Evolutionary conservation across 2,888 invertebrate species (phyloP).

Genomic region (Crematogaster levior): DNA sequence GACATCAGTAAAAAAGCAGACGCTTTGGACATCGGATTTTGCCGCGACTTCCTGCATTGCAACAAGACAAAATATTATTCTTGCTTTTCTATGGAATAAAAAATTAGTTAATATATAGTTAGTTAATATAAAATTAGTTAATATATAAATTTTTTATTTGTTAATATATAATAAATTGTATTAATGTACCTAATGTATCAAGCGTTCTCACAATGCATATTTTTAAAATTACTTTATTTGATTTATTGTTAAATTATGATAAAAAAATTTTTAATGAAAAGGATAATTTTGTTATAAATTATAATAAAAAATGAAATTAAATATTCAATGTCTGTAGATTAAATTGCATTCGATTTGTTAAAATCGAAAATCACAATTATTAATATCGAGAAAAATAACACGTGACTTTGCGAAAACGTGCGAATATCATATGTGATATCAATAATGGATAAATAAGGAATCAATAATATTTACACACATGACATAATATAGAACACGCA

Average conservation of each 20-base stretch:
- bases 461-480: no score
- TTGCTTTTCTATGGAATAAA: background rate
- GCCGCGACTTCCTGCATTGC: background rate
- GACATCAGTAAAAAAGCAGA: background rate
- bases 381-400: background rate
- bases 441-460: constrained; percentile 9
- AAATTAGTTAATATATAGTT: no score
- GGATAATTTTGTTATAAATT: no score
- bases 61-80: background rate
- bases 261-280: no score
- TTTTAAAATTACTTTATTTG: background rate
- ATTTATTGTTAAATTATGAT: background rate
- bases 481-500: constrained; percentile 73
- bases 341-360: background rate
- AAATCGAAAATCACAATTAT: background rate
- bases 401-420: background rate
- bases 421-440: background rate
- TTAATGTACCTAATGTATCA: background rate
- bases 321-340: background rate
- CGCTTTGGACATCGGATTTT: background rate
- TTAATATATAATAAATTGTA: background rate
- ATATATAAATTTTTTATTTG: background rate
- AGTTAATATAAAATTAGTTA: no score
- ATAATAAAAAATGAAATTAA: background rate
- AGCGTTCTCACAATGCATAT: background rate